Percentiles rank a stretch among this genome's conserved stretches.
Evolutionary conservation across 2,888 invertebrate species (phyloP).

Genomic region (Bellardia bayeri): DNA sequence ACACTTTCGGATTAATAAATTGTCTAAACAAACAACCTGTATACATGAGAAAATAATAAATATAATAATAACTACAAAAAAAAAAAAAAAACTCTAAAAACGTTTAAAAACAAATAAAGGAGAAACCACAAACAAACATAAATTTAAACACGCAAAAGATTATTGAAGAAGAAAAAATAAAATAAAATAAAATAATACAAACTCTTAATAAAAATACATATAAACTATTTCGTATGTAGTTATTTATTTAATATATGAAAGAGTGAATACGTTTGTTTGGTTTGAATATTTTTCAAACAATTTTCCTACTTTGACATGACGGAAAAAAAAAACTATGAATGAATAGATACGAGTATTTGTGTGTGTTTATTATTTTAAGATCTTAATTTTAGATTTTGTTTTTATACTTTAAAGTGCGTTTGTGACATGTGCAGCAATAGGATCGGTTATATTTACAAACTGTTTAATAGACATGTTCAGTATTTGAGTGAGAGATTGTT

Average conservation of each 20-base stretch:
- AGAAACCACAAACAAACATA: constrained; percentile 50
- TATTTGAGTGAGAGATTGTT: constrained; percentile 13
- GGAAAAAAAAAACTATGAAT: neutral
- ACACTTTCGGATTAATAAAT: constrained; percentile 76
- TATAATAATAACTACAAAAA: constrained; percentile 54
- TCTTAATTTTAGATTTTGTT: constrained; percentile 1
- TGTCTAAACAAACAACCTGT: constrained; percentile 74
- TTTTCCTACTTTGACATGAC: constrained; percentile 49
- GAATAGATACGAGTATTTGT: neutral
- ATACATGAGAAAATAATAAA: constrained; percentile 53
- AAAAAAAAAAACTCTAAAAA: constrained; percentile 51
- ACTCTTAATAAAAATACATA: constrained; percentile 48
- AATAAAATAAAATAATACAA: neutral
- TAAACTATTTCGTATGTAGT: no score
- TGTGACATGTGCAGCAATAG: constrained; percentile 64
- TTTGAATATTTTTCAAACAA: constrained; percentile 13
- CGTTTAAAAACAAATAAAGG: constrained; percentile 69
- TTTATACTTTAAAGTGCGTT: constrained; percentile 25
- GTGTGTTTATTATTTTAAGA: constrained; percentile 52
- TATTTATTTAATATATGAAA: constrained; percentile 3
- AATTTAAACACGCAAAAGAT: constrained; percentile 54
- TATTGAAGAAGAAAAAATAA: constrained; percentile 35
- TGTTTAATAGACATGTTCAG: constrained; percentile 10
- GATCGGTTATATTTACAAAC: neutral
- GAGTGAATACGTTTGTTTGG: neutral